phyloP scores from a whole-genome alignment of 2,888 invertebrate species.

The Drosophila melanosoma region DNA sequence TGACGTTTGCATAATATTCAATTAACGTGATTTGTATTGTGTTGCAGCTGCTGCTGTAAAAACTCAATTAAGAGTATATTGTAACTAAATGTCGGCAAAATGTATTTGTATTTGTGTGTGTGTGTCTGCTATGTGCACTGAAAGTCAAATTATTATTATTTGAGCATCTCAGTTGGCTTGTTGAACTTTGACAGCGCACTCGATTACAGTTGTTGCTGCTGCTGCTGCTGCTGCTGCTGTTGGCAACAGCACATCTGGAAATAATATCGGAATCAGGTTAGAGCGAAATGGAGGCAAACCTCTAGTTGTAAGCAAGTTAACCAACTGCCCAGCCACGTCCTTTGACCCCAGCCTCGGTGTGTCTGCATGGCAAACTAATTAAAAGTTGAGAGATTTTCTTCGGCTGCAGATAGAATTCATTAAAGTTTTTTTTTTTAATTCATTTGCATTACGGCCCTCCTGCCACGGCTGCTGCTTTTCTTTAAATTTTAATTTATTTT shows the following conservation, averaged over 20 bases:
- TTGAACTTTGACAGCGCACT: constrained; percentile 61
- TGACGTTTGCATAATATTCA: constrained; percentile 70
- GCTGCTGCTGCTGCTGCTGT: constrained; percentile 7
- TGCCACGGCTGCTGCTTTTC: constrained; percentile 40
- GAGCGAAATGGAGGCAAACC: constrained; percentile 18
- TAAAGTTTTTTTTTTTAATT: constrained; percentile 67
- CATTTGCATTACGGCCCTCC: constrained; percentile 46
- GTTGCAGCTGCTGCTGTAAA: constrained; percentile 39
- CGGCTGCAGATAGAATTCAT: constrained; percentile 61
- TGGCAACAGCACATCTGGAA: constrained; percentile 10
- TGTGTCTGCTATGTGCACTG: constrained; percentile 16
- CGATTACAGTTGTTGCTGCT: constrained; percentile 5
- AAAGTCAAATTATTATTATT: constrained; percentile 46
- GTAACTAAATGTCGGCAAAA: constrained; percentile 32
- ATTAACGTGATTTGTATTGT: constrained; percentile 66
- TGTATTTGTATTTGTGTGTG: constrained; percentile 17
- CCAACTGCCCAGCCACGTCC: constrained; percentile 5
- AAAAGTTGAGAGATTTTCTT: constrained; percentile 74
- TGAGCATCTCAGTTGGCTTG: constrained; percentile 53
- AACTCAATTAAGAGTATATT: constrained; percentile 72
- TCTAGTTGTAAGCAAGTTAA: constrained; percentile 35
- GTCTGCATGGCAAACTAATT: constrained; percentile 73
- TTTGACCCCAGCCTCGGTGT: not conserved
- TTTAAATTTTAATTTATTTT: constrained; percentile 75
- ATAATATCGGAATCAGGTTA: constrained; percentile 36